These are phyloP conservation scores for Hylyphantes graminicola DNA, from an alignment of 1,140 invertebrate species.

Conservation along the genomic window DNA sequence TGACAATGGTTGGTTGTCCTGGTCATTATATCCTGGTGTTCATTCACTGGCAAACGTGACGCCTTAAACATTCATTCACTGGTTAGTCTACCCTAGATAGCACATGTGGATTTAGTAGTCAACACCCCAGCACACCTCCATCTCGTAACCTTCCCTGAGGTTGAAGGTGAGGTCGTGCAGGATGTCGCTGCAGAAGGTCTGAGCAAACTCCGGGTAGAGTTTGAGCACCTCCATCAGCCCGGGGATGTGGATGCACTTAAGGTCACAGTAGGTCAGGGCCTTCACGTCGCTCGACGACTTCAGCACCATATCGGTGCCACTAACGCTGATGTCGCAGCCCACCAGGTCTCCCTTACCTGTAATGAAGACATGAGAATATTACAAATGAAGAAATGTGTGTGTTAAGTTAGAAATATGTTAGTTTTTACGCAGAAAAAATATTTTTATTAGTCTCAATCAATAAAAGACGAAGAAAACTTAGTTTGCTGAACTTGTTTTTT, in stretches of 20 bases:
- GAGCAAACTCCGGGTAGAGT: constrained; percentile 92
- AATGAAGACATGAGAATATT: constrained; percentile 48
- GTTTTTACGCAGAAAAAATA: too few relatives aligned
- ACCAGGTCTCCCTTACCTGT: constrained; percentile 95
- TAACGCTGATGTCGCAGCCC: constrained; percentile 85
- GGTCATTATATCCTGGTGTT: too few relatives aligned
- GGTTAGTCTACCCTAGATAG: too few relatives aligned
- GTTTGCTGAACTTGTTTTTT: too few relatives aligned
- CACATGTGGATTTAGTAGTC: too few relatives aligned
- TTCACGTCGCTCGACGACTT: constrained; percentile 95
- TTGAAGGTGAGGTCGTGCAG: constrained; percentile 96
- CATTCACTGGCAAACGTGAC: too few relatives aligned
- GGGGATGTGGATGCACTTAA: constrained; percentile 92
- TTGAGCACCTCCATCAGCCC: constrained; percentile 90
- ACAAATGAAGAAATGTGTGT: too few relatives aligned
- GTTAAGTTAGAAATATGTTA: too few relatives aligned
- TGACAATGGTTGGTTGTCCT: too few relatives aligned
- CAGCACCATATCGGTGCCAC: constrained; percentile 79
- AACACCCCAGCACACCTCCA: constrained; percentile 72
- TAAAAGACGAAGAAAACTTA: too few relatives aligned
- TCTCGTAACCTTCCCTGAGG: constrained; percentile 90
- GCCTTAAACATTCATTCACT: too few relatives aligned
- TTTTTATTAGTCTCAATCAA: too few relatives aligned
- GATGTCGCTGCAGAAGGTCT: constrained; percentile 90
- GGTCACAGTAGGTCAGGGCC: constrained; percentile 93